A percentile compares a stretch with the other conserved stretches of the same genome.
phyloP scores from a whole-genome alignment of 2,113 vertebrate genomes.

The Mellivora capensis region DNA sequence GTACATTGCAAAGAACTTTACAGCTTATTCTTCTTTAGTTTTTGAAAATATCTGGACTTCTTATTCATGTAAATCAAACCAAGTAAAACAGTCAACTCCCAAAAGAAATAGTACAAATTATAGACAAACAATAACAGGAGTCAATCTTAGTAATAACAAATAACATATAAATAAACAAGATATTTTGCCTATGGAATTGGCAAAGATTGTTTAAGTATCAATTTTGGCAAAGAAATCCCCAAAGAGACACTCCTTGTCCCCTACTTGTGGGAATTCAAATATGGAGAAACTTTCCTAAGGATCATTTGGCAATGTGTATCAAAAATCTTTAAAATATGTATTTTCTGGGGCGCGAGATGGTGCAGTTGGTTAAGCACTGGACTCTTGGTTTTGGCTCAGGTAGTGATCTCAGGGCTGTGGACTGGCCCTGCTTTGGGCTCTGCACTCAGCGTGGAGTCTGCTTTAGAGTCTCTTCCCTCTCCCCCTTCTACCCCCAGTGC shows the following conservation, averaged over 20 bases:
- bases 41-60: not conserved
- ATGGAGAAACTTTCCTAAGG: not conserved
- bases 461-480: not conserved
- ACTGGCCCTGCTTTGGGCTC: not conserved
- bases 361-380: not conserved
- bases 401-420: not conserved
- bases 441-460: not conserved
- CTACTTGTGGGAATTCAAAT: not conserved
- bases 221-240: not conserved
- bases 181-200: not conserved
- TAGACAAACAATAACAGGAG: not conserved
- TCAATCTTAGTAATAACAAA: not conserved
- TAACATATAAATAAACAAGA: not conserved
- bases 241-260: not conserved
- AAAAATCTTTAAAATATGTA: not conserved
- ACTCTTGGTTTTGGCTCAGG: no score
- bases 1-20: not conserved
- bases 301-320: not conserved
- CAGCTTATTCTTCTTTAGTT: not conserved
- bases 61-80: not conserved
- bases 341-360: not conserved
- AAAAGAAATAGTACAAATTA: not conserved
- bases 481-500: no score
- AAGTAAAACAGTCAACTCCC: not conserved
- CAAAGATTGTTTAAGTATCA: not conserved